Evolutionary conservation across 2,113 vertebrate species (phyloP).

Genomic region (Suricata suricatta): DNA sequence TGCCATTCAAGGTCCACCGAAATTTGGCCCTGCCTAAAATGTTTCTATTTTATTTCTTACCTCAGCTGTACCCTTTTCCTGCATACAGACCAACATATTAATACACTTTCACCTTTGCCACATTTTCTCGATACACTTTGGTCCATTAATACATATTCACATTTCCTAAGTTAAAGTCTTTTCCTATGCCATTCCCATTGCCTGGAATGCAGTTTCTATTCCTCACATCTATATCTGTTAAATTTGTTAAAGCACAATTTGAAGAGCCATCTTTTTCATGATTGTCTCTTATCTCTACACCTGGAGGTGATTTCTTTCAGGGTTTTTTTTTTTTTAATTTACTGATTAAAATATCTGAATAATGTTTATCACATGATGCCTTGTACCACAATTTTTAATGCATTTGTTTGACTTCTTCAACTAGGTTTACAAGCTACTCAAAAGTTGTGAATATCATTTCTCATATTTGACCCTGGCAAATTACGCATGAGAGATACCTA

Average conservation of each 20-base stretch:
- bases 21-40: neutral
- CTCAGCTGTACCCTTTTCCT: neutral
- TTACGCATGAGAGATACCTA: neutral
- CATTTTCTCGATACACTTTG: neutral
- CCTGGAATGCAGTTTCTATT: neutral
- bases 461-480: constrained; percentile 17
- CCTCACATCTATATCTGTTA: neutral
- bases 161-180: neutral
- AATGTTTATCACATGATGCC: neutral
- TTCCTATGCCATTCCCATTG: neutral
- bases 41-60: neutral
- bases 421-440: neutral
- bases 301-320: neutral
- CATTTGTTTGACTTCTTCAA: constrained; percentile 9
- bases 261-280: neutral
- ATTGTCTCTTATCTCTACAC: neutral
- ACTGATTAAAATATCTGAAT: neutral
- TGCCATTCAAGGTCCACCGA: neutral
- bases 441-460: neutral
- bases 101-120: neutral
- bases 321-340: neutral
- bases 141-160: neutral
- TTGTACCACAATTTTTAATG: neutral
- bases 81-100: neutral
- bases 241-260: neutral